phyloP scores from a whole-genome alignment of 2,888 invertebrate species.

The Dasysyrphus tricinctus region DNA sequence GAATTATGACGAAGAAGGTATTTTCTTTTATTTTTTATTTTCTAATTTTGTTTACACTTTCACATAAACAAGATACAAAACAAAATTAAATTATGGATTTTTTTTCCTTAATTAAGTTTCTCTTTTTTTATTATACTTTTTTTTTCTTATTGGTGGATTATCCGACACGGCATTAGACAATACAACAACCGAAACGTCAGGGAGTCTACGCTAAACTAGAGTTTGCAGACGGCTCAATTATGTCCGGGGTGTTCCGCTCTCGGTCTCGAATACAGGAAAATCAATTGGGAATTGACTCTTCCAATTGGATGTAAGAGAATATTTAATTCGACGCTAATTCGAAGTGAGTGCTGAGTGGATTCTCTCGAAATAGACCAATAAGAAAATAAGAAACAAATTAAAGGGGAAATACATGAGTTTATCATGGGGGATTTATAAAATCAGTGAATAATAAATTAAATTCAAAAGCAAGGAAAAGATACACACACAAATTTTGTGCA shows the following conservation, averaged over 20 bases:
- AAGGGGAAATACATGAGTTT: constrained; percentile 3
- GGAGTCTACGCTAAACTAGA: constrained; percentile 80
- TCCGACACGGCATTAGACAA: constrained; percentile 64
- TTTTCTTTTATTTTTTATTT: neutral
- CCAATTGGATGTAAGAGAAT: constrained; percentile 59
- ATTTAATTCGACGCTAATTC: constrained; percentile 18
- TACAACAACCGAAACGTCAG: constrained; percentile 79
- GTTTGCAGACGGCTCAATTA: constrained; percentile 78
- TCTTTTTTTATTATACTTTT: constrained; percentile 52
- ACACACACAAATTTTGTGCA: constrained; percentile 9
- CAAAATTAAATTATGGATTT: constrained; percentile 49
- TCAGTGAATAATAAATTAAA: constrained; percentile 26
- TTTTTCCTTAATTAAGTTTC: constrained; percentile 57
- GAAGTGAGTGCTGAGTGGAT: neutral
- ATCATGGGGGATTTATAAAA: constrained; percentile 4
- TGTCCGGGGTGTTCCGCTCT: constrained; percentile 69
- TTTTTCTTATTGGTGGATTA: constrained; percentile 25
- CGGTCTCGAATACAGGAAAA: constrained; percentile 47
- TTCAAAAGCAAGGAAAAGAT: constrained; percentile 27
- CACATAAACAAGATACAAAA: constrained; percentile 45
- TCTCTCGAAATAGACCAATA: constrained; percentile 14
- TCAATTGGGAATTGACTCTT: constrained; percentile 63
- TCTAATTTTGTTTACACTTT: constrained; percentile 61
- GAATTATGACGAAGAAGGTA: constrained; percentile 19
- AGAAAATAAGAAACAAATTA: constrained; percentile 14